Base-by-base conservation (phyloP, 2,888 invertebrate species). In the Polyommatus iphigenia region DNA sequence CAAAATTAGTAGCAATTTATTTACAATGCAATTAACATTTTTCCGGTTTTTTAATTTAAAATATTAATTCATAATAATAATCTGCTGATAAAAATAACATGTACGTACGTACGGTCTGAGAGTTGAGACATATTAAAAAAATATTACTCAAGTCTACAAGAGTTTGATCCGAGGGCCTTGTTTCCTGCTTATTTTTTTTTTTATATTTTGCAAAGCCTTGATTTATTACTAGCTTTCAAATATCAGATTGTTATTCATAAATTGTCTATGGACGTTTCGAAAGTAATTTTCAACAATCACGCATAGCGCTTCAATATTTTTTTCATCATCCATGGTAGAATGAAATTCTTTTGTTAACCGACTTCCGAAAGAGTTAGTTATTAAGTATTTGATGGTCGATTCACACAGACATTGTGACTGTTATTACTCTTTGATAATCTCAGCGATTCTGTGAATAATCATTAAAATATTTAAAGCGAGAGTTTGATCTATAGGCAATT, bases 311-410 rank as follows among this genome's bases (percentile, higher is more conserved):
- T 7, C 36, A 41, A 73, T 50, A 46, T 73, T 50, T 24, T 24
- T 73, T 36, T 71, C 29, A 36, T 41, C 41, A 15, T 54, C n/a
- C 72, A 20, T 24, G 32, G 18, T 7, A 7, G 75, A 78, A 78
- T 78, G 46, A 62, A 75, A 75, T 57, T 29, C 59, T 72, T 75
- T 78, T 57, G 29, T 75, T 67, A 54, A 54, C 18, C 54, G 54
- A 18, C 54, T 54, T 54, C 54, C 54, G 54, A 54, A 54, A 18
- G 50, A 54, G n/a, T n/a, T 54, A 54, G 46, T 54, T 54, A 54
- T 54, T 54, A 36, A 78, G 62, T 59, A 41, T 73, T 62, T 15
- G 46, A 73, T 72, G n/a, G 10, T 13, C 50, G 24, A 73, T 41
- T 76, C 36, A 62, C 59, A 15, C n/a, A 75, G 75, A 62, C 24